Evolutionary conservation across 2,113 vertebrate genomes (phyloP).

Genomic region (Merops nubicus): DNA sequence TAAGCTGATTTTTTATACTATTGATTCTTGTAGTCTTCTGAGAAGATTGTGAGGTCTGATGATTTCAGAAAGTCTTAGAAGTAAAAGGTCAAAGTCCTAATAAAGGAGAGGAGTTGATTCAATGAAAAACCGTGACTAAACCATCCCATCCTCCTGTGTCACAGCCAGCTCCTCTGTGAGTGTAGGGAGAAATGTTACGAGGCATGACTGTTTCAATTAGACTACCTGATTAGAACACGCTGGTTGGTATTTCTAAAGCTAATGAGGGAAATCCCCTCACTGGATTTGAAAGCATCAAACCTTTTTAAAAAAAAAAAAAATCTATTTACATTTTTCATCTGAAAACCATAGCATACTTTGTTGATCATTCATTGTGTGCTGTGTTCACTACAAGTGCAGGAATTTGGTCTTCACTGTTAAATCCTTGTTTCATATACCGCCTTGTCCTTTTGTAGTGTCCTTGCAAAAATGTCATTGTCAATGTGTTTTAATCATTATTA

Average conservation of each 20-base stretch:
- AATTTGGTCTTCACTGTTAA: conserved; percentile 5
- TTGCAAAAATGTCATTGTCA: conserved; percentile 29
- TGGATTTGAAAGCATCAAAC: not conserved
- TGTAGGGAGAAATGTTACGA: not conserved
- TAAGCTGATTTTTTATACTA: conserved; percentile 12
- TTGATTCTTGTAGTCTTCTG: not conserved
- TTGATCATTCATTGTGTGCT: not conserved
- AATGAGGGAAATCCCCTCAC: conserved; percentile 46
- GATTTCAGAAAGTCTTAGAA: conserved; percentile 25
- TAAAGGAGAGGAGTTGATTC: not conserved
- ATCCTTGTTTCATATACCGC: not conserved
- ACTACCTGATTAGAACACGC: not conserved
- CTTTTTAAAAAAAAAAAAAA: not conserved
- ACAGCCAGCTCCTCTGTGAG: not conserved
- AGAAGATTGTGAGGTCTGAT: not conserved
- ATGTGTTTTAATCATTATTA: conserved; percentile 43
- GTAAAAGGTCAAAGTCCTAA: conserved; percentile 29
- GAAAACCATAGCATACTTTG: not conserved
- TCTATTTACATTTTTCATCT: conserved; percentile 18
- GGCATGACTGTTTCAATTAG: not conserved
- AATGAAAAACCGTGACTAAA: conserved; percentile 28
- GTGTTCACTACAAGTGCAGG: conserved; percentile 15
- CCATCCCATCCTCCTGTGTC: not conserved
- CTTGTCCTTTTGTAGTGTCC: conserved; percentile 19
- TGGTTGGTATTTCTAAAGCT: conserved; percentile 5